Evolutionary conservation across 23 tunicate species (phyloP), one percentile per base, ranked within the genome.

Genomic region (Ciona savignyi): DNA sequence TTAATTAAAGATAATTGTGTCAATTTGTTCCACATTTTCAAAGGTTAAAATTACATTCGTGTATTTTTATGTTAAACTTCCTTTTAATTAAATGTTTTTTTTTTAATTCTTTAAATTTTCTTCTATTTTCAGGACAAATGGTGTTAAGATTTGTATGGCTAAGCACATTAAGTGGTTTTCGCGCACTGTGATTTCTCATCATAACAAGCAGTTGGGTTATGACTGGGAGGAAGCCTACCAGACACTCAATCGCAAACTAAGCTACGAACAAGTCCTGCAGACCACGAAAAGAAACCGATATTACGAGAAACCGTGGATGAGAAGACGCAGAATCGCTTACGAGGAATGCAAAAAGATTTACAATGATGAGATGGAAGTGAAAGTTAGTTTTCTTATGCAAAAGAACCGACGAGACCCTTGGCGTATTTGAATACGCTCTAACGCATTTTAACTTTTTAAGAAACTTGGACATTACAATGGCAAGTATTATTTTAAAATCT

Each of bases 241-340:
- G 3, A 23, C 62, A 33, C 51, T 80, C 11, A 80, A 62, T 33
- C 9, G 26, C 2, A 33, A 61, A 42, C 70, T 83, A 2, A 35
- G 65, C 35, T 28, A 60, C 3, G 87, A 83, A 62, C 49, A 51
- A 1, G 60, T 83, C 51, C 29, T 83, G 25, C 71, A 75, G 75
- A 60, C 87, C 27, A 83, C 78, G 0, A 83, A 83, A 75, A 68
- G 93, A 28, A 82, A 89, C 66, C 81, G 96, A 15, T 89, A 89
- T 67, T 82, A 71, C 56, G 96, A 89, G 60, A 89, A 89, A 31
- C 84, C 60, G 0, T 83, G 83, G 81, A 82, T 89, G 87, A 67
- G 60, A 67, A 66, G 96, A 23, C 62, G 96, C 20, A 35, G 96
- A 34, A 77, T 89, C 22, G n/a, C n/a, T n/a, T n/a, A n/a, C n/a